Evolutionary conservation across 2,888 invertebrate genomes (phyloP).

Genomic region (Drosophila pseudotakahashii): DNA sequence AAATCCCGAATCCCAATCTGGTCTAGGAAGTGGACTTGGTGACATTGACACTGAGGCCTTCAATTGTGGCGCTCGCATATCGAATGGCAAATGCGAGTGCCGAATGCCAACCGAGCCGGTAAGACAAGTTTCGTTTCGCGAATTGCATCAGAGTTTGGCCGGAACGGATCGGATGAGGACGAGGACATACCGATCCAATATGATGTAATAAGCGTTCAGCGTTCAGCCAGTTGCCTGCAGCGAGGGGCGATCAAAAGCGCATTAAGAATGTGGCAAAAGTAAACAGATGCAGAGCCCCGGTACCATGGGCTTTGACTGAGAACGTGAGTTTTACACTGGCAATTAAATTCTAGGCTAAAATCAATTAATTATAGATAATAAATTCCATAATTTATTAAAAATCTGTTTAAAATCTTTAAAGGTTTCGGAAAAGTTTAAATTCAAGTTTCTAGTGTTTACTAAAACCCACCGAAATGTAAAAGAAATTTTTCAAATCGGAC

Average conservation of each 20-base stretch:
- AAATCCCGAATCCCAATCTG: conserved; percentile 1
- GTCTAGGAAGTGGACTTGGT: conserved; percentile 49
- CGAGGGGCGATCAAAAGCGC: conserved; percentile 46
- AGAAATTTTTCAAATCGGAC: too few species aligned
- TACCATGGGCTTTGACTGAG: not conserved
- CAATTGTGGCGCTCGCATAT: conserved; percentile 79
- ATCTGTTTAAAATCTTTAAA: too few species aligned
- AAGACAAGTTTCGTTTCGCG: conserved; percentile 74
- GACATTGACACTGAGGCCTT: conserved; percentile 80
- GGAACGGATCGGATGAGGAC: conserved; percentile 16
- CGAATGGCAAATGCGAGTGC: conserved; percentile 44
- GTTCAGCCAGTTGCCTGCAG: conserved; percentile 29
- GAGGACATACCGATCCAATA: conserved; percentile 50
- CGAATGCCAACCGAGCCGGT: conserved; percentile 74
- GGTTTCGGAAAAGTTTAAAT: too few species aligned
- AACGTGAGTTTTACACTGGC: not conserved
- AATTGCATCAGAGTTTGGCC: conserved; percentile 69
- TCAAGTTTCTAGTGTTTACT: too few species aligned
- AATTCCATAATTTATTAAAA: too few species aligned
- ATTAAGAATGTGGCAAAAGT: conserved; percentile 43
- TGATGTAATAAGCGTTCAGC: conserved; percentile 68
- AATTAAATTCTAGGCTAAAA: not conserved
- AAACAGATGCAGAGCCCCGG: conserved; percentile 14
- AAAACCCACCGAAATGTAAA: too few species aligned
- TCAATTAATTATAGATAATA: too few species aligned